phyloP scores from a whole-genome alignment of 2,888 invertebrate genomes.

The Actias luna region DNA sequence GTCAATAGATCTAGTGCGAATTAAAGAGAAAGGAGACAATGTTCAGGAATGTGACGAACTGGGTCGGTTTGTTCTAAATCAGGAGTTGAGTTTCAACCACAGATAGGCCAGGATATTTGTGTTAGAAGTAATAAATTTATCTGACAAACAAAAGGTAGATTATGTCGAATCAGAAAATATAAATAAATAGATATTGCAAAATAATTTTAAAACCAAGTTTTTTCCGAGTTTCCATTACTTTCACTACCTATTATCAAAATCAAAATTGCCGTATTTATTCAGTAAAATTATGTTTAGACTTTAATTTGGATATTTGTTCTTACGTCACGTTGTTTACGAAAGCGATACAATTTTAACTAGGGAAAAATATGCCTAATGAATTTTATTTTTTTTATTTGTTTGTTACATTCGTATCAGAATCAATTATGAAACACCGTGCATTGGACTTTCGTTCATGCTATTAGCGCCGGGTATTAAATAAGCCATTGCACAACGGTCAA shows the following conservation, averaged over 20 bases:
- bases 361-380: slow-evolving; percentile 36
- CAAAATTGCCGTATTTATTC: too few relatives aligned
- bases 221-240: too few relatives aligned
- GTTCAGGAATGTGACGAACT: slow-evolving; percentile 52
- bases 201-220: too few relatives aligned
- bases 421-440: slow-evolving; percentile 41
- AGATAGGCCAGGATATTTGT: too few relatives aligned
- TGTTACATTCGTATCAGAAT: slow-evolving; percentile 33
- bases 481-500: slow-evolving; percentile 49
- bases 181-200: too few relatives aligned
- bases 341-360: slow-evolving; percentile 32
- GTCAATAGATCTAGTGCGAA: slow-evolving; percentile 38
- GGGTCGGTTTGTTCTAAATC: slow-evolving; percentile 48
- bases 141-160: too few relatives aligned
- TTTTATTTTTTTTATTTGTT: slow-evolving; percentile 35
- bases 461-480: slow-evolving; percentile 39
- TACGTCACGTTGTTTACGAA: slow-evolving; percentile 34
- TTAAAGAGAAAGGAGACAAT: slow-evolving; percentile 21
- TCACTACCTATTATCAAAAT: too few relatives aligned
- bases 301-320: slow-evolving; percentile 15
- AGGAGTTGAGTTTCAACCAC: slow-evolving; percentile 42
- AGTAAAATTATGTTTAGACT: too few relatives aligned
- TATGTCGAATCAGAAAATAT: too few relatives aligned
- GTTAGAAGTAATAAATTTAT: not conserved
- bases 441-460: slow-evolving; percentile 45